Conservation (phyloP, 2,113 vertebrate species). For the Melanerpes aurifrons region DNA sequence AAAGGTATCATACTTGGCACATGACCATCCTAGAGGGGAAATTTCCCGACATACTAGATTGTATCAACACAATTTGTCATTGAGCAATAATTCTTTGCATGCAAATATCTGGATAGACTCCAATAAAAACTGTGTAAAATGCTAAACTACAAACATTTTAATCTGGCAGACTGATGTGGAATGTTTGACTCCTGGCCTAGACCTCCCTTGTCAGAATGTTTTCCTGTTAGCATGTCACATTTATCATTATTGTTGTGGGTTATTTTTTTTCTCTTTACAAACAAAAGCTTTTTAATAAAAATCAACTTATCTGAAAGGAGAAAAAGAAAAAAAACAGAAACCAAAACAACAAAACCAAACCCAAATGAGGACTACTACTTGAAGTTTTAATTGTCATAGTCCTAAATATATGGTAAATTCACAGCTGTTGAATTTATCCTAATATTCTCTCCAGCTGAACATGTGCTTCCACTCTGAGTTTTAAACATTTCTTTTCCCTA, state of each 20-base stretch:
- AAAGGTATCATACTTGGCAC: conserved; percentile 25
- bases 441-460: not conserved
- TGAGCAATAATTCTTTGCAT: conserved; percentile 58
- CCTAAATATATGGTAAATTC: not conserved
- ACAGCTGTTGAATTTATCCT: not conserved
- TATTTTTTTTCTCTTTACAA: not conserved
- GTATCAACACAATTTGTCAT: conserved; percentile 41
- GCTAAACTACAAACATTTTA: not conserved
- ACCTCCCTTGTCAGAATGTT: not conserved
- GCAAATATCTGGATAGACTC: conserved; percentile 31
- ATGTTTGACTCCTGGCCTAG: conserved; percentile 13
- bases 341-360: not conserved
- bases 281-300: not conserved
- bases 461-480: not conserved
- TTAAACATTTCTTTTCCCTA: not conserved
- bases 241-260: not conserved
- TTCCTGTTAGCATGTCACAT: not conserved
- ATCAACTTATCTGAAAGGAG: not conserved
- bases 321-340: not conserved
- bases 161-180: conserved; percentile 27
- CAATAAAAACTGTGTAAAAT: conserved; percentile 38
- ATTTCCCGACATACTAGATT: conserved; percentile 16
- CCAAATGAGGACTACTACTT: not conserved
- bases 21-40: not conserved
- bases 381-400: not conserved